These are phyloP conservation scores for Acanthis flammea DNA, from an alignment of 2,797 vertebrate species.

Conservation along the genomic window DNA sequence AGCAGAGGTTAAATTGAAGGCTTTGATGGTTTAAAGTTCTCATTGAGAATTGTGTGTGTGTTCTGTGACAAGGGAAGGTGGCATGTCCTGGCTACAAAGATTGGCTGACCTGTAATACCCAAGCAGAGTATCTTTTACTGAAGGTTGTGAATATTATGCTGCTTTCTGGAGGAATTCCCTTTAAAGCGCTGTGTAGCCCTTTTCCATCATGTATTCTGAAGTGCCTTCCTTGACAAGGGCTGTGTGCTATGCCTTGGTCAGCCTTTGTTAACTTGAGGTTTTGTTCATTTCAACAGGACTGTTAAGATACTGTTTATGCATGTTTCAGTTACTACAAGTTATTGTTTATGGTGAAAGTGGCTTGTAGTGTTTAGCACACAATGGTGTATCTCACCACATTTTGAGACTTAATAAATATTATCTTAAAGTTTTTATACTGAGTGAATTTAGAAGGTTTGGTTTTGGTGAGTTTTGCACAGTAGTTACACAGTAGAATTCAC, in stretches of 20 bases:
- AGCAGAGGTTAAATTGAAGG: neutral
- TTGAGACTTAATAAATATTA: neutral
- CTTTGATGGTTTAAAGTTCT: neutral
- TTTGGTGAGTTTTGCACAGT: neutral
- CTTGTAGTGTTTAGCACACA: neutral
- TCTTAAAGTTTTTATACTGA: neutral
- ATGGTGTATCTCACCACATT: neutral
- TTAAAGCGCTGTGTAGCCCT: neutral
- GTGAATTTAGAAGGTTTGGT: neutral
- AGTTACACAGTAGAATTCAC: neutral
- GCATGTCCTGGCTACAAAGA: neutral
- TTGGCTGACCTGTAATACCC: neutral
- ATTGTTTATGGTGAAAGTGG: neutral
- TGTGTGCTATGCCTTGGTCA: rapidly evolving
- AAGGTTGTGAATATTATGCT: neutral
- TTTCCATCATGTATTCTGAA: neutral
- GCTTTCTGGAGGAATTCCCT: neutral
- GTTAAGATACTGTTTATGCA: neutral
- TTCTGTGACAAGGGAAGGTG: neutral
- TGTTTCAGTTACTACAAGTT: neutral
- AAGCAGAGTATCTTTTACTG: neutral
- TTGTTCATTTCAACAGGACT: neutral
- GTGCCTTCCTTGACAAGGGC: neutral
- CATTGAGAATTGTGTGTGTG: neutral
- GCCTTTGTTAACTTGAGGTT: neutral